These are phyloP conservation scores for Aplidium turbinatum DNA, from an alignment of 23 tunicate species.

Conservation along the genomic window DNA sequence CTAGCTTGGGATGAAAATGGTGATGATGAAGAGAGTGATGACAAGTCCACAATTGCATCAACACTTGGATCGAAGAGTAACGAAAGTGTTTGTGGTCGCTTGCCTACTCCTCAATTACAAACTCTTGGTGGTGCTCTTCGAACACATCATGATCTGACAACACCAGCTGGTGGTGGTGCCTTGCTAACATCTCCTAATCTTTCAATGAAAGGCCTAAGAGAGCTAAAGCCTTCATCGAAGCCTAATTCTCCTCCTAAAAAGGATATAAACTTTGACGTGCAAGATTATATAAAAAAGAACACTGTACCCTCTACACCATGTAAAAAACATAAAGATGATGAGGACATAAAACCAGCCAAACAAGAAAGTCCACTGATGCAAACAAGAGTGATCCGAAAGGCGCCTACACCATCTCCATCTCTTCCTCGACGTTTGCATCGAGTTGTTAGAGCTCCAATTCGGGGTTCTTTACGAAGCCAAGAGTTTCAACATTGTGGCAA, in stretches of 20 bases:
- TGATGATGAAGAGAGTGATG: slow-evolving; percentile 31
- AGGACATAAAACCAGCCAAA: neutral
- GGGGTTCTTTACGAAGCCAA: slow-evolving; percentile 62
- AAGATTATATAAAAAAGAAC: neutral
- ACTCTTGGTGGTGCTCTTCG: slow-evolving; percentile 82
- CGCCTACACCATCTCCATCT: too few species aligned
- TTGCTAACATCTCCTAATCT: slow-evolving; percentile 53
- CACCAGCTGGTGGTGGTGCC: slow-evolving; percentile 74
- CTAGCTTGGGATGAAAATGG: slow-evolving; percentile 74
- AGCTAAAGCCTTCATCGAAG: neutral
- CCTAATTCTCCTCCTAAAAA: neutral
- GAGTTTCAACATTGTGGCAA: slow-evolving; percentile 90
- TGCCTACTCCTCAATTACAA: slow-evolving; percentile 80
- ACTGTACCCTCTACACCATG: neutral
- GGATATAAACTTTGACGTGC: neutral
- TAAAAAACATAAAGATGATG: neutral
- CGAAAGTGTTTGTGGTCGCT: slow-evolving; percentile 40
- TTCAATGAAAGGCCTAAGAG: neutral
- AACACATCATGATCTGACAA: slow-evolving; percentile 87
- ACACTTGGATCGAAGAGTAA: neutral
- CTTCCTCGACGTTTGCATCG: slow-evolving; percentile 44
- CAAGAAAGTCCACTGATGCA: neutral
- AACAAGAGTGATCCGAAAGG: neutral
- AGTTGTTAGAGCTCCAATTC: slow-evolving; percentile 65
- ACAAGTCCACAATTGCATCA: neutral